Evolutionary conservation across 2,113 vertebrate genomes (phyloP).

Genomic region (Rhea pennata): DNA sequence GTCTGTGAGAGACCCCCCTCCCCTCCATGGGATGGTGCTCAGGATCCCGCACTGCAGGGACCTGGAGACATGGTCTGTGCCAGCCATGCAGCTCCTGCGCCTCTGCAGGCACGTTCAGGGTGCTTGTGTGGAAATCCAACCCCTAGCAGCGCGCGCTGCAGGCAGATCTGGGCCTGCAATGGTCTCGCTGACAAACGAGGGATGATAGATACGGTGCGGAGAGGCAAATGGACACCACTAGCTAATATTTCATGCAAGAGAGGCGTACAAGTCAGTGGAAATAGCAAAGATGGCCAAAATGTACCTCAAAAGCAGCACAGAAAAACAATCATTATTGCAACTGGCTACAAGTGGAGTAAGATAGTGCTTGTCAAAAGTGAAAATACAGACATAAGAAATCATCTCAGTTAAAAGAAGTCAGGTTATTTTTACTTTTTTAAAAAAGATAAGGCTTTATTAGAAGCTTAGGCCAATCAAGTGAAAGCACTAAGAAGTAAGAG

Average conservation of each 20-base stretch:
- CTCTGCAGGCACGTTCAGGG: not conserved
- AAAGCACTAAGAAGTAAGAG: not conserved
- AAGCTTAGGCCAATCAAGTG: not conserved
- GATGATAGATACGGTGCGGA: too few species aligned
- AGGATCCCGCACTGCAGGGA: not conserved
- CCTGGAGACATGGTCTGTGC: not conserved
- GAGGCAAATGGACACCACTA: too few species aligned
- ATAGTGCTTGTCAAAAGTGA: not conserved
- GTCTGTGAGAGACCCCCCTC: not conserved
- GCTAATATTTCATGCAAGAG: too few species aligned
- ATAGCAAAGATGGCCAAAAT: not conserved
- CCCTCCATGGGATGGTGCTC: fast-evolving
- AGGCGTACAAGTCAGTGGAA: too few species aligned
- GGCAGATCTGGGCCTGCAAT: too few species aligned
- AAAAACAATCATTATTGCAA: not conserved
- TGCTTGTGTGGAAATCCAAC: too few species aligned
- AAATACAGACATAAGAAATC: not conserved
- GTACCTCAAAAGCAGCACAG: not conserved
- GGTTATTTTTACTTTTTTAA: not conserved
- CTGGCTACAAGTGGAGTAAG: not conserved
- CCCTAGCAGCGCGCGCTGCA: too few species aligned
- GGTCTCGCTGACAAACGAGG: too few species aligned
- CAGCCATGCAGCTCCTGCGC: not conserved
- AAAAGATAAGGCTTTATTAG: not conserved
- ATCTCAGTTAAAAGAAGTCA: not conserved